These are phyloP conservation scores for Schizopygopsis pylzovi DNA, from an alignment of 2,797 vertebrate species.

Conservation along the genomic window DNA sequence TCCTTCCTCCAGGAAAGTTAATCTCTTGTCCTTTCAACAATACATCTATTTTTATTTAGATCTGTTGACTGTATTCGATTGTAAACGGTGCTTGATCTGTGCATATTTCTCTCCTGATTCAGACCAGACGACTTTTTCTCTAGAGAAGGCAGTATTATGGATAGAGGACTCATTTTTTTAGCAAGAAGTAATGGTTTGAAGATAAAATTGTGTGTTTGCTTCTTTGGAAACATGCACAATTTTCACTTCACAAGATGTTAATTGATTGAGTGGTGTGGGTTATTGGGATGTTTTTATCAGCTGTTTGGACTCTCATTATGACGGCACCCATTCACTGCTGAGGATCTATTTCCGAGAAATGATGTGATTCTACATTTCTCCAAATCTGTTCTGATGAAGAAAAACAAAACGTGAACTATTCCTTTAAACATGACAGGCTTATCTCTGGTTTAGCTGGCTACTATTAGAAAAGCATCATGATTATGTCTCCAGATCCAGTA, in stretches of 20 bases:
- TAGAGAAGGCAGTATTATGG: not conserved
- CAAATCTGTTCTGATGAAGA: not conserved
- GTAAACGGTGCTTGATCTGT: not conserved
- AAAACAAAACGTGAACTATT: not conserved
- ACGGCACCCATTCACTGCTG: not conserved
- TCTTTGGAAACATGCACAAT: too few relatives aligned
- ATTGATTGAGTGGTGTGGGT: not conserved
- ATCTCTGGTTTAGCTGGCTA: not conserved
- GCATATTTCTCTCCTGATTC: not conserved
- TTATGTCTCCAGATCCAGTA: not conserved
- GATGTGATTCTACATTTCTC: not conserved
- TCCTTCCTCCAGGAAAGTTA: not conserved
- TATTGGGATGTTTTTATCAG: not conserved
- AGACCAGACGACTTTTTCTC: not conserved
- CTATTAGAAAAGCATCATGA: conserved; percentile 15
- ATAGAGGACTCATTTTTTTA: not conserved
- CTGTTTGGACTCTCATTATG: not conserved
- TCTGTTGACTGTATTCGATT: not conserved
- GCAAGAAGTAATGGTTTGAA: not conserved
- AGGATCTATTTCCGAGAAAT: too few relatives aligned
- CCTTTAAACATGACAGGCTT: not conserved
- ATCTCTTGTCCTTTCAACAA: not conserved
- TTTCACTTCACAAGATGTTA: not conserved
- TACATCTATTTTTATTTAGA: too few relatives aligned
- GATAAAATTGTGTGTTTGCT: too few relatives aligned